A percentile compares a stretch with the other conserved stretches of the same genome.
These are phyloP conservation scores for Zosterops pallidus DNA, from an alignment of 2,113 vertebrate species.

Conservation along the genomic window DNA sequence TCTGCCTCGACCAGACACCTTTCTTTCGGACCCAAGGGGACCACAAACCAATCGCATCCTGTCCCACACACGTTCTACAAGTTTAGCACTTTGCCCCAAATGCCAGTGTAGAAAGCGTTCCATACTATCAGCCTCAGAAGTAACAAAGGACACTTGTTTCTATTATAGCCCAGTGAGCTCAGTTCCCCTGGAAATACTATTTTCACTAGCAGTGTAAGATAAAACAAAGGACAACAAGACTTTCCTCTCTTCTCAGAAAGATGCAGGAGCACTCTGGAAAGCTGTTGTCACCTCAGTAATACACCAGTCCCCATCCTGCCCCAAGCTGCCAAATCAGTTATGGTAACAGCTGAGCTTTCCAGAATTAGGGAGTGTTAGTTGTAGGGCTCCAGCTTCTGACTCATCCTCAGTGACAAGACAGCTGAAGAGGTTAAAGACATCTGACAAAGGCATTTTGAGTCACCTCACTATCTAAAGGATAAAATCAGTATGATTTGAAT, in stretches of 20 bases:
- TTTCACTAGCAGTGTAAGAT: not conserved
- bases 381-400: slow-evolving; percentile 16
- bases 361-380: not conserved
- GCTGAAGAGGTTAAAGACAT: slow-evolving; percentile 11
- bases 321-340: not conserved
- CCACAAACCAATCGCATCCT: not conserved
- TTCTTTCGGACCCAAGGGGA: not conserved
- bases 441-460: slow-evolving; percentile 5
- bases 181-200: not conserved
- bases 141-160: not conserved
- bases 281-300: not conserved
- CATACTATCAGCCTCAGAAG: not conserved
- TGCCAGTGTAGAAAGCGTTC: rapidly evolving
- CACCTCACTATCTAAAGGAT: not conserved
- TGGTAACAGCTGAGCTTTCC: slow-evolving; percentile 24
- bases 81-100: not conserved
- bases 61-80: not conserved
- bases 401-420: slow-evolving; percentile 20
- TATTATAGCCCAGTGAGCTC: not conserved
- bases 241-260: not conserved
- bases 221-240: not conserved
- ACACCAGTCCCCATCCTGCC: not conserved
- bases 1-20: not conserved
- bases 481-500: not conserved
- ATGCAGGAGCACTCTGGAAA: not conserved